Evolutionary conservation across 2,888 invertebrate species (phyloP).

Genomic region (Callinectes sapidus): DNA sequence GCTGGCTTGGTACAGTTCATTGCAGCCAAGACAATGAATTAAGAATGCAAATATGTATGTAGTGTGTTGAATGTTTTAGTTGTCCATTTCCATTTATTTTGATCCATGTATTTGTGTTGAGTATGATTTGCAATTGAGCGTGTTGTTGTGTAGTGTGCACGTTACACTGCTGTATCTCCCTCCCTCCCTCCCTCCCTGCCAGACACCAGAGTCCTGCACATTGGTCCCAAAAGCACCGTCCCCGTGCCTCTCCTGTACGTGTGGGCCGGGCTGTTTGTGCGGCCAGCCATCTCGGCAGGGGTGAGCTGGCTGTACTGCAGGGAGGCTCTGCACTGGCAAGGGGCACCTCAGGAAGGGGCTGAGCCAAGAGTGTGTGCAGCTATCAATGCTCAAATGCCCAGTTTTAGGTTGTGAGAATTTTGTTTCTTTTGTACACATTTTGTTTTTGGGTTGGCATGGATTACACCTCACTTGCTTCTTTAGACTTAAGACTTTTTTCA

Average conservation of each 20-base stretch:
- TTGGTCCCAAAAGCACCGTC: conserved; percentile 62
- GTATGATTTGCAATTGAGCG: background rate
- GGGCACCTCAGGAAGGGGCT: conserved; percentile 54
- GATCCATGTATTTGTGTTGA: no score
- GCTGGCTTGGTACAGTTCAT: no score
- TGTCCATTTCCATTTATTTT: no score
- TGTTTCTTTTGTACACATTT: background rate
- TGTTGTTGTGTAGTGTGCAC: background rate
- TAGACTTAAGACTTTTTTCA: no score
- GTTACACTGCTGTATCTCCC: background rate
- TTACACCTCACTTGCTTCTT: background rate
- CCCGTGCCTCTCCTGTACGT: conserved; percentile 73
- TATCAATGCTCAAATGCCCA: conserved; percentile 64
- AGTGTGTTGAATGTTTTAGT: no score
- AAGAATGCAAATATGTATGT: no score
- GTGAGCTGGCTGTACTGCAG: conserved; percentile 76
- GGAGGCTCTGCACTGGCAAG: conserved; percentile 80
- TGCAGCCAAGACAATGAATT: no score
- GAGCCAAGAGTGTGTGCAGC: conserved; percentile 64
- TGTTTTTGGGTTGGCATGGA: background rate
- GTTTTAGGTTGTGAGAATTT: conserved; percentile 65
- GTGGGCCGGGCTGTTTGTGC: conserved; percentile 72
- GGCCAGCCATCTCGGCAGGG: conserved; percentile 55
- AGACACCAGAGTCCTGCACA: conserved; percentile 70
- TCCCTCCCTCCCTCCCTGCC: conserved; percentile 65